Conservation (phyloP, 1,140 invertebrate genomes). For the Saccostrea echinata region DNA sequence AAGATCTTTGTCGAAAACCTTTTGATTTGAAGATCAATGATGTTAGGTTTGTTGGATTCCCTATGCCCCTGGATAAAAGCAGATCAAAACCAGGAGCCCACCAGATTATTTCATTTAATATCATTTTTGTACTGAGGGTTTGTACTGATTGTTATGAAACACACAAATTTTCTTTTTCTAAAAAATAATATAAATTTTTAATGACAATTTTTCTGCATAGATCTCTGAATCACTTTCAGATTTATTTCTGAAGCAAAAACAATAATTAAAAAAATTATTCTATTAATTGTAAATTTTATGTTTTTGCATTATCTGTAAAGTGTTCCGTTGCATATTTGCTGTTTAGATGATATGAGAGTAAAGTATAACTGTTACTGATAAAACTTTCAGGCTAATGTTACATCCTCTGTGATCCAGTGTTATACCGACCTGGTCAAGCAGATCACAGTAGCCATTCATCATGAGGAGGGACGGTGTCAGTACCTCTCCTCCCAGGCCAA, state of each 20-base stretch:
- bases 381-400: conserved; percentile 86
- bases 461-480: conserved; percentile 94
- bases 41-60: conserved; percentile 96
- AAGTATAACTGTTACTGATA: neutral
- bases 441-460: conserved; percentile 91
- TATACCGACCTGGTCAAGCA: conserved; percentile 96
- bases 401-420: conserved; percentile 95
- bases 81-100: conserved; percentile 81
- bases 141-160: conserved; percentile 33
- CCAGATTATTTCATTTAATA: conserved; percentile 90
- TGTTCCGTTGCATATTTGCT: too few species aligned
- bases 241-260: too few species aligned
- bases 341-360: too few species aligned
- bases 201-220: too few species aligned
- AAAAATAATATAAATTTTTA: too few species aligned
- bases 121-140: conserved; percentile 92
- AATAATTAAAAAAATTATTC: too few species aligned
- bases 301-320: too few species aligned
- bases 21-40: conserved; percentile 95
- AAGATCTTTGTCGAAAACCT: conserved; percentile 87
- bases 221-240: too few species aligned
- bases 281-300: too few species aligned
- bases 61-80: conserved; percentile 81
- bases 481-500: conserved; percentile 95
- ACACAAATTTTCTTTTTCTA: too few species aligned